Evolutionary conservation across 2,113 vertebrate genomes (phyloP), one percentile per base, ranked within the genome.

Genomic region (Oplegnathus fasciatus): DNA sequence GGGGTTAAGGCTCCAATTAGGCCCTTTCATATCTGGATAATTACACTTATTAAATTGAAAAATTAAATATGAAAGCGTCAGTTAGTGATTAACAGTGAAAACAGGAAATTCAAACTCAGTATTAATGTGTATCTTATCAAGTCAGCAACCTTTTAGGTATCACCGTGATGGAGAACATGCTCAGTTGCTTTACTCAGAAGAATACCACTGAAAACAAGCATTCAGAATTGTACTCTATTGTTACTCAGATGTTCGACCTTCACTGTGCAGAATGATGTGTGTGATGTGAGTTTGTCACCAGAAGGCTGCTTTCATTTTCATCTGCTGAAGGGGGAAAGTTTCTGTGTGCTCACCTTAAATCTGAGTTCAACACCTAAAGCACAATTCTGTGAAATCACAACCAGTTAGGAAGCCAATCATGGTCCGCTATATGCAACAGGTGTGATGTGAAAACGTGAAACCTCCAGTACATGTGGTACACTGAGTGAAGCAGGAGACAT

Each of bases 1-100:
- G 83, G 42, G 62, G 87, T 61, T 74, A 84, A 20, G 82, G 71
- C 75, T 70, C 75, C 86, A 92, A 91, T 93, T 70, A 88, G 37
- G 22, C 46, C 65, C n/a, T 69, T 84, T 91, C 79, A 85, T 60
- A 67, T 86, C 69, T 18, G 62, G 60, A 82, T 90, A 88, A 90
- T 93, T 90, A 74, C 62, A 66, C 79, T 48, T 52, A 58, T 91
- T 88, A 76, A 70, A 68, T 1, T 20, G 60, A 32, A 24, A 34
- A 76, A 85, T 81, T 83, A 66, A 82, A 77, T 71, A 67, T 26
- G 55, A 78, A 58, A 77, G 75, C 85, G 69, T 86, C 83, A 86
- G 60, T 75, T 42, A 62, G 73, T 83, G 71, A 86, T 85, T 90
- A 81, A 86, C 64, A 4, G 66, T 73, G 77, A 78, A 87, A 89